phyloP scores from a whole-genome alignment of 2,113 vertebrate species.

The Rhizomys pruinosus region DNA sequence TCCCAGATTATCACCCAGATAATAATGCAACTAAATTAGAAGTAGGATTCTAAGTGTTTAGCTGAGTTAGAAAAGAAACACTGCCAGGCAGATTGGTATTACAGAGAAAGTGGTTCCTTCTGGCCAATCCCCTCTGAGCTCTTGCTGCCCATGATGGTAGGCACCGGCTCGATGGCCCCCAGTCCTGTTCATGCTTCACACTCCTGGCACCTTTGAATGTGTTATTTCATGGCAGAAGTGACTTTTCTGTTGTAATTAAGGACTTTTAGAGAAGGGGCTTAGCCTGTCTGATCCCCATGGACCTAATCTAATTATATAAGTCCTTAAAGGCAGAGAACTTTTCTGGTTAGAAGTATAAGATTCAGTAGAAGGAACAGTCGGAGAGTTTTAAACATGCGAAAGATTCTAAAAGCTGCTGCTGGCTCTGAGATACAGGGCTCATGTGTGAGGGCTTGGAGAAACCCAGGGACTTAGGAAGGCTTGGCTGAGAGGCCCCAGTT shows the following conservation, averaged over 20 bases:
- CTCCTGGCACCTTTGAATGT: not conserved
- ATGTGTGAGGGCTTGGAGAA: not conserved
- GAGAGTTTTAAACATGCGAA: not conserved
- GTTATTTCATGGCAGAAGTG: not conserved
- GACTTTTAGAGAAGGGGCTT: not conserved
- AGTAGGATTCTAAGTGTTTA: not conserved
- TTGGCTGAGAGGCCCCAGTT: not conserved
- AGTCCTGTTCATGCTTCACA: not conserved
- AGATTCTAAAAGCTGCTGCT: not conserved
- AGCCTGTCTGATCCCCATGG: not conserved
- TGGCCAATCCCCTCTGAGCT: not conserved
- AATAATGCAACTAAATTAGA: constrained; percentile 33
- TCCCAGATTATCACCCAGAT: not conserved
- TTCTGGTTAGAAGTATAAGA: constrained; percentile 28
- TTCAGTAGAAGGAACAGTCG: not conserved
- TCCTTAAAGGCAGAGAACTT: constrained; percentile 29
- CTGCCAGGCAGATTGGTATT: not conserved
- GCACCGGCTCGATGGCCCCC: not conserved
- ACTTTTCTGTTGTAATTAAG: constrained; percentile 28
- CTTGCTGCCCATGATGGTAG: not conserved
- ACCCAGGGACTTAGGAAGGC: not conserved
- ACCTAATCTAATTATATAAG: not conserved
- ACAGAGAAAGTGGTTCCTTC: not conserved
- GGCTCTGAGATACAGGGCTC: not conserved
- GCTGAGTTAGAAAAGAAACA: constrained; percentile 30